phyloP scores from a whole-genome alignment of 2,113 vertebrate species.

The Salvator merianae region DNA sequence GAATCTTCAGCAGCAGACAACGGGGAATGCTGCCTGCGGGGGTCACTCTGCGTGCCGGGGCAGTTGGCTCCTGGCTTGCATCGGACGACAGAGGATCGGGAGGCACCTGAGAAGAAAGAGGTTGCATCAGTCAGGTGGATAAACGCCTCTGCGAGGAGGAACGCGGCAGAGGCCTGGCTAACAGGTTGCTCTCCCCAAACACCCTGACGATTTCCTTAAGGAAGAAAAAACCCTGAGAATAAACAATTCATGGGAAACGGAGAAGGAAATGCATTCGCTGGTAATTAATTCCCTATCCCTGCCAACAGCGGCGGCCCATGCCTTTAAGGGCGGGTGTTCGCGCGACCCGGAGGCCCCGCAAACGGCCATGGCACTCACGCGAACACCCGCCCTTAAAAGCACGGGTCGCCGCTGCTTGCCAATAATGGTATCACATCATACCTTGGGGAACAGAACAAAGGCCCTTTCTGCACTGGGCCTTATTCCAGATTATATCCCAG shows the following conservation, averaged over 20 bases:
- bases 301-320: too few species aligned
- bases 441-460: background rate
- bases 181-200: conserved; percentile 27
- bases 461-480: too few species aligned
- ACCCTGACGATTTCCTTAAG: conserved; percentile 2
- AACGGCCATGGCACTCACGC: too few species aligned
- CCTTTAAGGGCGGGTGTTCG: too few species aligned
- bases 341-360: too few species aligned
- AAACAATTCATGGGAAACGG: background rate
- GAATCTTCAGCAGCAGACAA: conserved; percentile 80
- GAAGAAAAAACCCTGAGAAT: background rate
- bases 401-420: too few species aligned
- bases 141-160: conserved; percentile 40
- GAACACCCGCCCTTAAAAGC: too few species aligned
- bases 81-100: conserved; percentile 78
- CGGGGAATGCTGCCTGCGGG: conserved; percentile 79
- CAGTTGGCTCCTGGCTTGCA: conserved; percentile 82
- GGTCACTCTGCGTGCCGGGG: conserved; percentile 75
- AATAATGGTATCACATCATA: too few species aligned
- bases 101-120: conserved; percentile 79
- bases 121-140: conserved; percentile 63
- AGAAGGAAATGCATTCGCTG: conserved; percentile 4
- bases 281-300: background rate
- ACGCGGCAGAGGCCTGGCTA: background rate
- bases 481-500: too few species aligned